Conservation (phyloP, 2,113 vertebrate species). For the Lampris megalopsis region DNA sequence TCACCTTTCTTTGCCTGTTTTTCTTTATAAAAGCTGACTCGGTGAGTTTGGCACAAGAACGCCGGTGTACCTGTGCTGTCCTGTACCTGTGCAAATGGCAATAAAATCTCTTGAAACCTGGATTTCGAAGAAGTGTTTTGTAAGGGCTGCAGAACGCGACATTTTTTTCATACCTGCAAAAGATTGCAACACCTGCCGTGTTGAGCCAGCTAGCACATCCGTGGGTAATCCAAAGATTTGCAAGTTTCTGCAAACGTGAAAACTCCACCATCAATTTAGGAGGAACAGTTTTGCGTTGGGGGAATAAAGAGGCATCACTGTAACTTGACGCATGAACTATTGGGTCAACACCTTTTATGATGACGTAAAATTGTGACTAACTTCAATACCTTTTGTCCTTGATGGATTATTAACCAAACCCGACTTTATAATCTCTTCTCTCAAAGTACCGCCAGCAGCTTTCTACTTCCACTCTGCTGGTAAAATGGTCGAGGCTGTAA, state of each 20-base stretch:
- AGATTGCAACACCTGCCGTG: too few species aligned
- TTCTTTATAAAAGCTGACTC: too few species aligned
- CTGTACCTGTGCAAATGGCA: too few species aligned
- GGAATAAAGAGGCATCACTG: background rate
- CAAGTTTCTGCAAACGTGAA: background rate
- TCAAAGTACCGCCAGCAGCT: too few species aligned
- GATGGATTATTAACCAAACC: conserved; percentile 81
- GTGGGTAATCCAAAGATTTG: background rate
- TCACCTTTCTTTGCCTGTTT: too few species aligned
- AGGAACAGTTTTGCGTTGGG: conserved; percentile 15
- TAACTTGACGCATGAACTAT: background rate
- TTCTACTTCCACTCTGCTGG: background rate
- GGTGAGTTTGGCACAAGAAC: too few species aligned
- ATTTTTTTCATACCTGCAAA: too few species aligned
- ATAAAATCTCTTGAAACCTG: too few species aligned
- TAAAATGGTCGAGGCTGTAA: background rate
- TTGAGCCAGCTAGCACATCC: background rate
- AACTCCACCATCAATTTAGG: conserved; percentile 16
- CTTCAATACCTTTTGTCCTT: conserved; percentile 50
- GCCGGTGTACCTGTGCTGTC: too few species aligned
- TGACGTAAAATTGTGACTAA: conserved; percentile 26
- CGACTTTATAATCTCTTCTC: conserved; percentile 56
- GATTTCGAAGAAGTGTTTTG: too few species aligned
- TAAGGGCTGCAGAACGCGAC: too few species aligned
- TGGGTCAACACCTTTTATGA: conserved; percentile 40